These are phyloP conservation scores for Limnodromus scolopaceus DNA, from an alignment of 2,797 vertebrate genomes.

Conservation along the genomic window DNA sequence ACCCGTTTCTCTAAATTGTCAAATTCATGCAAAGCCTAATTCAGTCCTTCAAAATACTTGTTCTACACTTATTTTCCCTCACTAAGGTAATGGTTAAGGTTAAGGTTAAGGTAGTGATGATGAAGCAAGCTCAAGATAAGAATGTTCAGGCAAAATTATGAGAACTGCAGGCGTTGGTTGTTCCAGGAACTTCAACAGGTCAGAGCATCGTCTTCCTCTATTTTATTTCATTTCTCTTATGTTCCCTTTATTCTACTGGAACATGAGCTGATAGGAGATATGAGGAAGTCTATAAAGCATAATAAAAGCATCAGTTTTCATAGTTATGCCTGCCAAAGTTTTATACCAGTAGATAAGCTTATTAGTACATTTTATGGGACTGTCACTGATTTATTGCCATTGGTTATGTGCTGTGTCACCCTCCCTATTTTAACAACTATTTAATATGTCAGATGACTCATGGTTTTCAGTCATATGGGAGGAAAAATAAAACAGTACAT, in stretches of 20 bases:
- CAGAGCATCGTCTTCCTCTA: neutral
- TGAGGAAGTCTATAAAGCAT: neutral
- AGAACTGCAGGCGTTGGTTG: neutral
- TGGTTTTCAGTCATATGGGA: neutral
- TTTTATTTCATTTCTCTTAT: neutral
- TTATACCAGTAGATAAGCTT: slow-evolving; percentile 33
- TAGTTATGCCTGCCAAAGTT: neutral
- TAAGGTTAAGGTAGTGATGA: too few relatives aligned
- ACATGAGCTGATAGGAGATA: neutral
- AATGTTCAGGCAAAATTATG: neutral
- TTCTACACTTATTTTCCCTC: neutral
- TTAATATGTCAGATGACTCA: slow-evolving; percentile 1
- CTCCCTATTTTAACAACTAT: neutral
- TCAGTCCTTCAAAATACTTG: neutral
- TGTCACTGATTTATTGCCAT: neutral
- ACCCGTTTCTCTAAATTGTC: neutral
- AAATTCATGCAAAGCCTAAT: neutral
- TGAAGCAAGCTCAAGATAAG: neutral
- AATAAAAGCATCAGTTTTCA: neutral
- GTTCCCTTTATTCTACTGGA: neutral
- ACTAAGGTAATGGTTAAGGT: neutral
- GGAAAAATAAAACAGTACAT: neutral
- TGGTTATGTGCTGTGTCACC: neutral
- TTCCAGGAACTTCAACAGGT: neutral
- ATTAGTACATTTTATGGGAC: slow-evolving; percentile 6